Conservation (phyloP, 2,888 invertebrate species). For the Drosophila mettleri region DNA sequence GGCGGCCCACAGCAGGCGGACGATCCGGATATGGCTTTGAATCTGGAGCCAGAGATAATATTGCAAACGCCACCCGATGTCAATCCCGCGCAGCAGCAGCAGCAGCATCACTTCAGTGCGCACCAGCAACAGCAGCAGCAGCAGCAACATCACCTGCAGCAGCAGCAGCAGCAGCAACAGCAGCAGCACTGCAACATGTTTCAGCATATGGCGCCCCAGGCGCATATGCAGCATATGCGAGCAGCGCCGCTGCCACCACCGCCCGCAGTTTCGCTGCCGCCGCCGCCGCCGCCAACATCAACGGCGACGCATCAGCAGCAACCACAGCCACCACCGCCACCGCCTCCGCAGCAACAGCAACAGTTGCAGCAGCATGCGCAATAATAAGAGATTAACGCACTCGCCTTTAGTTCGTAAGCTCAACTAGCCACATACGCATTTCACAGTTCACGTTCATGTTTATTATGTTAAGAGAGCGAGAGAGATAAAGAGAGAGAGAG, state of each 20-base stretch:
- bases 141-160: constrained; percentile 66
- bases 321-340: constrained; percentile 22
- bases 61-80: constrained; percentile 80
- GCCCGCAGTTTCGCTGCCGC: constrained; percentile 63
- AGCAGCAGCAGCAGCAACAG: constrained; percentile 69
- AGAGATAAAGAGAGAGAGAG: not conserved
- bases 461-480: constrained; percentile 18
- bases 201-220: constrained; percentile 82
- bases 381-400: constrained; percentile 42
- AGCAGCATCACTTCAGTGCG: constrained; percentile 73
- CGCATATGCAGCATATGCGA: constrained; percentile 83
- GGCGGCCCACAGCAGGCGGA: constrained; percentile 55
- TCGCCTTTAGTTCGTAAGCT: constrained; percentile 68
- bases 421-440: constrained; percentile 70
- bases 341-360: constrained; percentile 56
- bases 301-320: constrained; percentile 51
- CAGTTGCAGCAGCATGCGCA: constrained; percentile 44
- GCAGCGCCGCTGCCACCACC: constrained; percentile 70
- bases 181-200: constrained; percentile 83
- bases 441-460: constrained; percentile 42
- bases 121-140: constrained; percentile 75
- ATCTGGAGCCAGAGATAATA: constrained; percentile 82
- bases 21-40: constrained; percentile 77
- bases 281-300: constrained; percentile 53
- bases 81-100: constrained; percentile 77